These are phyloP conservation scores for Meloe dianella DNA, from an alignment of 2,888 invertebrate genomes.

Conservation along the genomic window DNA sequence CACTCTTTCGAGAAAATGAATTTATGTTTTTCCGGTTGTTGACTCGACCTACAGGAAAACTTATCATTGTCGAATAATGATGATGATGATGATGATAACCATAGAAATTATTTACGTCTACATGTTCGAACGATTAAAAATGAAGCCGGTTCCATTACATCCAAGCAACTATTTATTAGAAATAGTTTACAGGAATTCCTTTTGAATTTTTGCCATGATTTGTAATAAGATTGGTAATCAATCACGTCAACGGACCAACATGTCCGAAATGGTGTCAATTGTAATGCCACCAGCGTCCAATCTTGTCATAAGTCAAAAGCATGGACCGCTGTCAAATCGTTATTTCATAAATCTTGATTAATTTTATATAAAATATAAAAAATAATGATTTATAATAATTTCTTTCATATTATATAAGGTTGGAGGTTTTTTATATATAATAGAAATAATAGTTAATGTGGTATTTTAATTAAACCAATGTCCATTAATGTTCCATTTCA, in stretches of 20 bases:
- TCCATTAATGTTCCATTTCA: not conserved
- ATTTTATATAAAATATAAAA: not conserved
- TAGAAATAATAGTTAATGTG: not conserved
- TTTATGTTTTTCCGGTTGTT: slow-evolving; percentile 13
- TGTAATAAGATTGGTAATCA: slow-evolving; percentile 18
- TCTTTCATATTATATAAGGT: no score
- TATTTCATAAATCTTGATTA: slow-evolving; percentile 1
- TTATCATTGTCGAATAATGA: slow-evolving; percentile 1
- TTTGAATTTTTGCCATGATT: slow-evolving; percentile 5
- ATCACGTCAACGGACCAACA: slow-evolving; percentile 16
- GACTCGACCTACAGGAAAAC: not conserved
- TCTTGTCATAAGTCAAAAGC: slow-evolving; percentile 9
- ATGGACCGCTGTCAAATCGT: slow-evolving; percentile 11
- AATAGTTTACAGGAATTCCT: not conserved
- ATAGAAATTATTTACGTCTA: not conserved
- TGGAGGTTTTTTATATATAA: not conserved
- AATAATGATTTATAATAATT: not conserved
- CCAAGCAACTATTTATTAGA: not conserved
- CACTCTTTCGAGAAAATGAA: not conserved
- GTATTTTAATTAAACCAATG: not conserved
- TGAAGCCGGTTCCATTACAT: no score
- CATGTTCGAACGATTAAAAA: no score
- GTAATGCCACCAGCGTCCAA: slow-evolving; percentile 16
- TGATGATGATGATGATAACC: not conserved
- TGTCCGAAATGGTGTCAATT: slow-evolving; percentile 15